Evolutionary conservation across 2,113 vertebrate genomes (phyloP).

Genomic region (Caretta caretta): DNA sequence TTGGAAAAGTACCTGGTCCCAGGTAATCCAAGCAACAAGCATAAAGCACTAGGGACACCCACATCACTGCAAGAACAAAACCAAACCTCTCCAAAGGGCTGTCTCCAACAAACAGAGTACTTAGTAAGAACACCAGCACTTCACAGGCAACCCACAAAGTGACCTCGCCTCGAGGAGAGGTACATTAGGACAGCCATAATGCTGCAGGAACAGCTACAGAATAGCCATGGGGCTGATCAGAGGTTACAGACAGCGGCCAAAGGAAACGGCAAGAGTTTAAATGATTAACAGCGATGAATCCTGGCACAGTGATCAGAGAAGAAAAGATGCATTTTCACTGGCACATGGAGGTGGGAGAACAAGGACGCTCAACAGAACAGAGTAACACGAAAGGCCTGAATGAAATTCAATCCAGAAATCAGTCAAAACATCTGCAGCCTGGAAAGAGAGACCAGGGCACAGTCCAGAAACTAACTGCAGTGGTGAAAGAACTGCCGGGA

Average conservation of each 20-base stretch:
- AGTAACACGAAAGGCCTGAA: not conserved
- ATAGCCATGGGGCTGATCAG: not conserved
- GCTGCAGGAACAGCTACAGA: not conserved
- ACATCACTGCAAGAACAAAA: not conserved
- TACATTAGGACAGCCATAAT: not conserved
- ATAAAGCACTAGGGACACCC: not conserved
- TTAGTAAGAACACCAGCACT: not conserved
- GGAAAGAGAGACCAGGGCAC: slow-evolving; percentile 20
- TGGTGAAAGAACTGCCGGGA: not conserved
- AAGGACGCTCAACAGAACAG: not conserved
- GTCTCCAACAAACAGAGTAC: too few species aligned
- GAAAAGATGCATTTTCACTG: slow-evolving; percentile 23
- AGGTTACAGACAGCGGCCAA: slow-evolving; percentile 22
- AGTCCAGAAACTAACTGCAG: slow-evolving; percentile 41
- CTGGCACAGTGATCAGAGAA: not conserved
- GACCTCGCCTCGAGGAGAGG: not conserved
- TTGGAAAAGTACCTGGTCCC: not conserved
- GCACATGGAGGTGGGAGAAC: slow-evolving; percentile 11
- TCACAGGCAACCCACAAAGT: not conserved
- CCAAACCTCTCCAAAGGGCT: too few species aligned
- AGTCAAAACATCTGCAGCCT: fast-evolving
- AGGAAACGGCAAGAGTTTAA: slow-evolving; percentile 44
- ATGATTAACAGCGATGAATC: not conserved
- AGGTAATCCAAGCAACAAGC: too few species aligned
- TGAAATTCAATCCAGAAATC: slow-evolving; percentile 57